Evolutionary conservation across 2,797 vertebrate species (phyloP).

Genomic region (Notolabrus celidotus): DNA sequence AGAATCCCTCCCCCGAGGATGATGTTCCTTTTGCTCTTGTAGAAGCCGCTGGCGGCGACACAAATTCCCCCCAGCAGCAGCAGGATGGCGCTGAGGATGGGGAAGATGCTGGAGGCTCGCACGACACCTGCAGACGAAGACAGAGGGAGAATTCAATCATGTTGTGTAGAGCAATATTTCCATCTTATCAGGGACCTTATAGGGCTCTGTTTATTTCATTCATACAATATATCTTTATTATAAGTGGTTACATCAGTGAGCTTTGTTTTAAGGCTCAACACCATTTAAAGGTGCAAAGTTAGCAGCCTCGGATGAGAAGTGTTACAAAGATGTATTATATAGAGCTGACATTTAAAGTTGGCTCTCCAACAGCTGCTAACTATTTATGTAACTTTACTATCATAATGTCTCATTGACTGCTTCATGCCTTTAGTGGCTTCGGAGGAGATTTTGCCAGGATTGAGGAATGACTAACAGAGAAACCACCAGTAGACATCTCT

Average conservation of each 20-base stretch:
- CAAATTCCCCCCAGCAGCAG: slow-evolving; percentile 93
- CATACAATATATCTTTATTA: neutral
- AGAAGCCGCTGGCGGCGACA: slow-evolving; percentile 93
- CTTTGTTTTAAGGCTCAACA: neutral
- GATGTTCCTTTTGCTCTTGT: slow-evolving; percentile 93
- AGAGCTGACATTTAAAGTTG: slow-evolving; percentile 41
- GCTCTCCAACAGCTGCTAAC: slow-evolving; percentile 10
- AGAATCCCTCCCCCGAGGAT: slow-evolving; percentile 95
- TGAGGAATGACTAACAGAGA: neutral
- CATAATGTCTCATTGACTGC: too few species aligned
- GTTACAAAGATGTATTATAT: neutral
- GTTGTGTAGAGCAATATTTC: too few species aligned
- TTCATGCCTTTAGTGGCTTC: neutral
- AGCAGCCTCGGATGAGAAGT: slow-evolving; percentile 25
- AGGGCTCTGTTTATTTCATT: neutral
- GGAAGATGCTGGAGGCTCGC: slow-evolving; percentile 95
- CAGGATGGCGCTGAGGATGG: slow-evolving; percentile 94
- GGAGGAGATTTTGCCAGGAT: neutral
- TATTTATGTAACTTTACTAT: slow-evolving; percentile 1
- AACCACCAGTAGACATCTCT: too few species aligned
- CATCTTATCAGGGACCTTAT: neutral
- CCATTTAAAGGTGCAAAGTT: slow-evolving; percentile 35
- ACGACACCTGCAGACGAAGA: slow-evolving; percentile 87
- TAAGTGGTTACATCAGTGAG: neutral
- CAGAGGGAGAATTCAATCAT: neutral